phyloP scores from a whole-genome alignment of 1,140 invertebrate species.

The Heliconius himera region DNA sequence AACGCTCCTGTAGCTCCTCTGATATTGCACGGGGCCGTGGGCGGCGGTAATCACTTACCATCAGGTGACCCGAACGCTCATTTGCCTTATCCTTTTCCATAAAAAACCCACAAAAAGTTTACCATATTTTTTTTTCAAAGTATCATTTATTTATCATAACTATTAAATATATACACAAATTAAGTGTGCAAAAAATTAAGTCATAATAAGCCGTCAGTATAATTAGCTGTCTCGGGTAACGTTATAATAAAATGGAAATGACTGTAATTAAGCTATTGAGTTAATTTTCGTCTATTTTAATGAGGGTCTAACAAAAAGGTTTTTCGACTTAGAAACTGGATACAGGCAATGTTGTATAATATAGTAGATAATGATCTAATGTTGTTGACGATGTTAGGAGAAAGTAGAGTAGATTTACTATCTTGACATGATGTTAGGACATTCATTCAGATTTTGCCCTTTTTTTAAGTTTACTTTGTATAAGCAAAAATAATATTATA shows the following conservation, averaged over 20 bases:
- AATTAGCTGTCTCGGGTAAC: constrained; percentile 5
- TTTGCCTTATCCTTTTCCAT: no score
- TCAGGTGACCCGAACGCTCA: no score
- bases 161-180: background rate
- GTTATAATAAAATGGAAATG: background rate
- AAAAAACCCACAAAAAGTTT: no score
- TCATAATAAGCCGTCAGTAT: background rate
- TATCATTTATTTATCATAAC: background rate
- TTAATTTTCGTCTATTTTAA: constrained; percentile 9
- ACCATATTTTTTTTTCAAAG: no score
- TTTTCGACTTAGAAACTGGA: constrained; percentile 4
- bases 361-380: no score
- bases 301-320: constrained; percentile 4
- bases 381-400: background rate
- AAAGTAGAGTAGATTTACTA: no score
- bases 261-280: constrained; percentile 5
- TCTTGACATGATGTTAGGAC: background rate
- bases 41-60: no score
- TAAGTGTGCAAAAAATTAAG: background rate
- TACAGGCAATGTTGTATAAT: background rate
- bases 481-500: no score
- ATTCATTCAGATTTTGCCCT: background rate
- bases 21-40: no score
- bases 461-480: background rate
- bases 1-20: no score